These are phyloP conservation scores for Phlogophora meticulosa DNA, from an alignment of 2,888 invertebrate species.

Conservation along the genomic window DNA sequence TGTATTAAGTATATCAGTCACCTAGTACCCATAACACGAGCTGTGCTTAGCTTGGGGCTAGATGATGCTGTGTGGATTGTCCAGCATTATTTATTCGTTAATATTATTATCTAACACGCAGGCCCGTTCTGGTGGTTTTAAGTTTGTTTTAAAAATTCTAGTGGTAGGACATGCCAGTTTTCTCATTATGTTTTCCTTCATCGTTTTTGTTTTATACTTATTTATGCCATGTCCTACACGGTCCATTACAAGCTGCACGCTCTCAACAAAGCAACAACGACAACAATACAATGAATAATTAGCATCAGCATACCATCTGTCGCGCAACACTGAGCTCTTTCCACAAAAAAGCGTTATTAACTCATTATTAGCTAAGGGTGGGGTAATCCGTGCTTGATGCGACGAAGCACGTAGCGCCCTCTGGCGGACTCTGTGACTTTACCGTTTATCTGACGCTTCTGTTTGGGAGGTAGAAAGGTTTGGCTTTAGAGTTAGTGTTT, in stretches of 20 bases:
- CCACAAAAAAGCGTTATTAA: conserved; percentile 55
- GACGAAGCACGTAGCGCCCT: conserved; percentile 56
- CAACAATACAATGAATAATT: conserved; percentile 35
- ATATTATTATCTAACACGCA: no score
- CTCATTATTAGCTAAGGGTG: conserved; percentile 55
- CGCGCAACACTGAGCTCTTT: conserved; percentile 25
- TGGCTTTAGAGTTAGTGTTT: neutral
- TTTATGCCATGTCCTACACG: neutral
- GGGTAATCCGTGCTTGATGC: conserved; percentile 59
- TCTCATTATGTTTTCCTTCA: no score
- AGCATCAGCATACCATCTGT: conserved; percentile 48
- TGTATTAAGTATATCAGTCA: no score
- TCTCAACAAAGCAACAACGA: conserved; percentile 5
- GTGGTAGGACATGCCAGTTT: no score
- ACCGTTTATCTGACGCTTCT: conserved; percentile 9
- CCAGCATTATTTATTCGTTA: no score
- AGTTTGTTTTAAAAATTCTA: no score
- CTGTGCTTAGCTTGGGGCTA: no score
- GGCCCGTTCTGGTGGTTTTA: no score
- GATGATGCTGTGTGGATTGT: no score
- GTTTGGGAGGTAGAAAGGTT: neutral
- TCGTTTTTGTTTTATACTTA: no score
- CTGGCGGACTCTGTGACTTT: conserved; percentile 27
- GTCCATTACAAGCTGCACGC: conserved; percentile 10
- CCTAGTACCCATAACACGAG: no score